Base-by-base conservation (phyloP, 1,140 invertebrate genomes). In the Drosophila seguyi region DNA sequence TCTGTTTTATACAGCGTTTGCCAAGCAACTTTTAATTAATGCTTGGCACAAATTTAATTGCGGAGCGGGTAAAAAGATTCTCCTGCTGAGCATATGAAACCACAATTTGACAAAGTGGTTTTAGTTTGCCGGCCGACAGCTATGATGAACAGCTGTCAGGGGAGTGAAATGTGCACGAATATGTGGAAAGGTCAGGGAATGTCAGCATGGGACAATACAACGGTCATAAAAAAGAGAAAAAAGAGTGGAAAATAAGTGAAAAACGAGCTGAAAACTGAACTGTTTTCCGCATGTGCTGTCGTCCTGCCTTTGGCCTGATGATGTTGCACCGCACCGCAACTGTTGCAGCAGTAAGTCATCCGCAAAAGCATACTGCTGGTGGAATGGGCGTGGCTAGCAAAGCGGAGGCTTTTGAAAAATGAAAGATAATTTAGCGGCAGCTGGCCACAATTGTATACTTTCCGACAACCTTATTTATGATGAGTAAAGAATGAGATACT, bases 171-270 rank as follows among this genome's bases (percentile, higher is more conserved):
- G 27, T 45, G 16, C 60, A 42, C 62, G 27, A 48, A 52, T 45
- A 65, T 60, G 81, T 72, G 72, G 60, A 79, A 83, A 76, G 68
- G 73, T 81, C 78, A 52, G 31, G 55, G 29, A 42, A 75, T 80
- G 81, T 68, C 83, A 81, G 42, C 68, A 44, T 41, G 29, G 39
- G 36, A 87, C 79, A 86, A 88, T 79, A 62, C 62, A 68, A 72
- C 52, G 48, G 69, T 45, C 10, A 56, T 34, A 25, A 42, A 34
- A 42, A 16, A 25, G 44, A 4, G 10, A 48, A 41, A 53, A 48
- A 39, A 50, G 36, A 38, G 20, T 25, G 22, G n/a, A 38, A 53
- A 50, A 41, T 47, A 44, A 38, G 25, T 42, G 20, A 29, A 44
- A 50, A 66, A 29, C 25, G 29, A 38, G 34, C 25, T 59, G 42